Evolutionary conservation across 37 sponge, comb jelly and placozoan genomes (phyloP), one percentile per base, ranked within the genome.

Genomic region (Diacarnus erythraeanus): DNA sequence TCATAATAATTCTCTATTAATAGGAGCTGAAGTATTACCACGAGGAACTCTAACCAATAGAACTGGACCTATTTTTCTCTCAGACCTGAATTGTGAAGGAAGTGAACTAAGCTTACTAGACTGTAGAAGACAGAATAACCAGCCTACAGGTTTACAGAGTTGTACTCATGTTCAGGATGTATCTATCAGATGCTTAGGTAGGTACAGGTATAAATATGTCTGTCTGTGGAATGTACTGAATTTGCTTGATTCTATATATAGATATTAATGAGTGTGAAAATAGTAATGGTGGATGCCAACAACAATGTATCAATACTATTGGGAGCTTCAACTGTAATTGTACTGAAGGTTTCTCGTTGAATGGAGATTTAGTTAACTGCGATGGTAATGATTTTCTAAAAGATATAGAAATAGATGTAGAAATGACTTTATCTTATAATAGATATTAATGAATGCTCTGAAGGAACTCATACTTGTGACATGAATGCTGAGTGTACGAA

Each of bases 101-200:
- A 59, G 25, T 38, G 83, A 83, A 27, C 20, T 25, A 23, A 36
- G 29, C 29, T 40, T 83, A 25, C 26, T 67, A 41, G 76, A 42
- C 38, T 83, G 83, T 67, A n/a, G 12, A 9, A 40, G 47, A 58
- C 36, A 12, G 9, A 15, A 29, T 33, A 38, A 47, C 42, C 29
- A 23, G 20, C 76, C 75, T 43, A 29, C 54, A 36, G 75, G 83
- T 36, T 38, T 75, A 2, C 38, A 51, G 6, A 27, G 22, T 41
- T 83, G 83, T 74, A 42, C 6, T n/a, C 76, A 83, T 29, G 1
- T 3, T 20, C 35, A 37, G 65, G 83, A 83, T 83, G 66, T 83
- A 17, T 58, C 42, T 5, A 59, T 83, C 18, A 39, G 54, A 22
- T 83, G 83, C 57, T 0, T 27, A 63, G 76, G 83, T 83, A 58